These are phyloP conservation scores for Chascanopsetta lugubris DNA, from an alignment of 2,113 vertebrate genomes.

Conservation along the genomic window DNA sequence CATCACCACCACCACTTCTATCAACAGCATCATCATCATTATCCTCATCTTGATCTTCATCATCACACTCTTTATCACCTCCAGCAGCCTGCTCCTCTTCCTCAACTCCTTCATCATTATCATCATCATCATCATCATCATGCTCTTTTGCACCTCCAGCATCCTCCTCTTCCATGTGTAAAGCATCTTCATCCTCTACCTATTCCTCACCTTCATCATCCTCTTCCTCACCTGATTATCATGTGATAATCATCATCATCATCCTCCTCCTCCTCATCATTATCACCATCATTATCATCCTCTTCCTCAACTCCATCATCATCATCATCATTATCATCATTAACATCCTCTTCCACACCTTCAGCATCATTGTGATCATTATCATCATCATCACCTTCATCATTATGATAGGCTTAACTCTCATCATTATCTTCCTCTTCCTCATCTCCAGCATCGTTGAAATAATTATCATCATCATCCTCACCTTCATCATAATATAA, in stretches of 20 bases:
- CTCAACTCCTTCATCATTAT: conserved; percentile 35
- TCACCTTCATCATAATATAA: no score
- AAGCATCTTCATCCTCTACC: no score
- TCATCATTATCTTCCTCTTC: no score
- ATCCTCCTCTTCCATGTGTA: conserved; percentile 46
- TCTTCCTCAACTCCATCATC: conserved; percentile 39
- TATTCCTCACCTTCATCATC: conserved; percentile 39
- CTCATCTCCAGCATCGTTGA: no score
- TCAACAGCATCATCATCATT: conserved; percentile 51
- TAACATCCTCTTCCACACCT: conserved; percentile 49
- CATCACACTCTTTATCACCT: conserved; percentile 41
- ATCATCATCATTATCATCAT: conserved; percentile 53
- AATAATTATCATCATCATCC: no score
- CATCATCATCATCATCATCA: no score
- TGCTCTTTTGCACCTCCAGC: conserved; percentile 43
- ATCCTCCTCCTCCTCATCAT: conserved; percentile 53
- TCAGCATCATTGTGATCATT: conserved; percentile 31
- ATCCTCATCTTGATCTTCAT: conserved; percentile 45
- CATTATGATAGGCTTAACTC: no score
- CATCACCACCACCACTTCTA: conserved; percentile 44
- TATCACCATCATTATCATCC: conserved; percentile 54
- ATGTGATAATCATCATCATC: no score
- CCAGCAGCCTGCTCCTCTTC: conserved; percentile 63
- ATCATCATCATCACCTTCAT: no score
- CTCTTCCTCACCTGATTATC: no score